Percentiles rank a stretch among this genome's conserved stretches.
Evolutionary conservation across 2,888 invertebrate genomes (phyloP).

Genomic region (Conchocele bisecta): DNA sequence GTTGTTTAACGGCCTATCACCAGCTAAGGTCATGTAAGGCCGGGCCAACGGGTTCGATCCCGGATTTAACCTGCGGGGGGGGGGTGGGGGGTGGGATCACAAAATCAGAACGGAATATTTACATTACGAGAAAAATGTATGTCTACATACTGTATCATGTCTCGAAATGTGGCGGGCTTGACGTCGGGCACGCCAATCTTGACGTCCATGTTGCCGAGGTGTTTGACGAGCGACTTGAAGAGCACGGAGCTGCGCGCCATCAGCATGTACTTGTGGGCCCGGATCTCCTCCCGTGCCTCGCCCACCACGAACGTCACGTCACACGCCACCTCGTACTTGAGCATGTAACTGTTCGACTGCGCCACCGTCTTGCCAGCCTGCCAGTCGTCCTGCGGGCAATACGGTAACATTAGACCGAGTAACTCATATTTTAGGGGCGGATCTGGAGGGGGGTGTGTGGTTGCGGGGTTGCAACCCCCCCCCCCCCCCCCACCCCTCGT

Average conservation of each 20-base stretch:
- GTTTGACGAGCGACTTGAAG: constrained; percentile 60
- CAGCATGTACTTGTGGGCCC: constrained; percentile 65
- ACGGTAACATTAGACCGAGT: no score
- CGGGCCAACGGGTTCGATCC: no score
- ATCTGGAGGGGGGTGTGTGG: no score
- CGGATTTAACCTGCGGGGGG: no score
- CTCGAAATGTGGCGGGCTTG: constrained; percentile 42
- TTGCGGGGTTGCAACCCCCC: no score
- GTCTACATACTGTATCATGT: constrained; percentile 53
- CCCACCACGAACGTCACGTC: constrained; percentile 63
- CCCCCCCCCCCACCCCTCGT: no score
- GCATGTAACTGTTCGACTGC: constrained; percentile 64
- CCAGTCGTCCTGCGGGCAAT: constrained; percentile 65
- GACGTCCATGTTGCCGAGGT: constrained; percentile 43
- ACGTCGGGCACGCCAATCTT: constrained; percentile 50
- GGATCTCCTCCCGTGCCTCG: constrained; percentile 53
- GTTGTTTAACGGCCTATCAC: no score
- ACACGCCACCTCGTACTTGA: constrained; percentile 60
- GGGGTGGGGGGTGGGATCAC: background rate
- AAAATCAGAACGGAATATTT: background rate
- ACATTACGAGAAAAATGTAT: background rate
- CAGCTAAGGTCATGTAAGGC: no score
- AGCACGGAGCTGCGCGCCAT: constrained; percentile 62
- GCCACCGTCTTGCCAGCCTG: constrained; percentile 58
- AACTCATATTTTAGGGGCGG: no score